These are phyloP conservation scores for Aurelia sp. DNA, from an alignment of 30 jellyfish, hydroid and myxozoan genomes.

Conservation along the genomic window DNA sequence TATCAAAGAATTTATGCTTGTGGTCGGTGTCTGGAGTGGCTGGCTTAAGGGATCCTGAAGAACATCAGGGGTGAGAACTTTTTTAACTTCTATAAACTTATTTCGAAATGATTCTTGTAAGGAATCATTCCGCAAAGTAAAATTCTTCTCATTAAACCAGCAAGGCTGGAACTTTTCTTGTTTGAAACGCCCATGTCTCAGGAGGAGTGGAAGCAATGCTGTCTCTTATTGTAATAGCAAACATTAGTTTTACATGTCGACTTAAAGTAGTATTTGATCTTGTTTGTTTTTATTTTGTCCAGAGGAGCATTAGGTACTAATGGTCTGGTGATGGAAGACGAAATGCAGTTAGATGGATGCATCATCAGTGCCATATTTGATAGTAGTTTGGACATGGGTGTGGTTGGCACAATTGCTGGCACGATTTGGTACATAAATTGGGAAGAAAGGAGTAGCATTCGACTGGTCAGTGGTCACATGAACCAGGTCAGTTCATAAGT, in stretches of 20 bases:
- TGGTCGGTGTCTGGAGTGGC: constrained; percentile 88
- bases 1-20: constrained; percentile 71
- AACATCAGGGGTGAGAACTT: constrained; percentile 15
- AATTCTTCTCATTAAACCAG: no score
- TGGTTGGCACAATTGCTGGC: constrained; percentile 90
- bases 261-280: not conserved
- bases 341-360: constrained; percentile 80
- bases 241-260: no score
- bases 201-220: no score
- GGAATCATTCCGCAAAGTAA: no score
- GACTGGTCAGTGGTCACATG: constrained; percentile 89
- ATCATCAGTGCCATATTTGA: constrained; percentile 77
- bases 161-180: no score
- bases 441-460: constrained; percentile 78
- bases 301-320: constrained; percentile 45
- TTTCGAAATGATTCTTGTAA: no score
- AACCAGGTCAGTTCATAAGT: constrained; percentile 57
- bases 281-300: not conserved
- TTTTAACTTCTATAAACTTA: no score
- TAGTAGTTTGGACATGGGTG: constrained; percentile 81
- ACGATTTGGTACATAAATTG: constrained; percentile 92
- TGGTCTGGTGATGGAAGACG: constrained; percentile 77
- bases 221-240: no score
- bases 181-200: no score
- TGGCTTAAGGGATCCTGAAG: constrained; percentile 39